These are phyloP conservation scores for rabbit (Oryctolagus cuniculus) DNA, from an alignment of 2,113 vertebrate genomes.

Conservation along the genomic window mOryCun1.1 NC_091449.1:7209001-7209500, in stretches of 20 bases:
- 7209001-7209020: too few species aligned
- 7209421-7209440: background rate
- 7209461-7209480: conserved; percentile 50
- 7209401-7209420: conserved; percentile 2
- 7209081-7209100: too few species aligned
- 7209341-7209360: background rate
- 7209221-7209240: background rate
- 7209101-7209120: too few species aligned
- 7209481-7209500: conserved; percentile 32
- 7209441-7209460: background rate
- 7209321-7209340: background rate
- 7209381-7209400: background rate
- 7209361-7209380: background rate
- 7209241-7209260: conserved; percentile 55
- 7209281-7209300: background rate
- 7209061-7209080: too few species aligned
- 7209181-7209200: background rate
- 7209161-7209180: accelerated
- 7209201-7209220: background rate
- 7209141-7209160: accelerated
- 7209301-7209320: conserved; percentile 49
- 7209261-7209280: conserved; percentile 26
- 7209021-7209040: background rate
- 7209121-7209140: too few species aligned
- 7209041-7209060: background rate